Evolutionary conservation across 2,113 vertebrate species (phyloP).

Genomic region (Sapayoa aenigma): DNA sequence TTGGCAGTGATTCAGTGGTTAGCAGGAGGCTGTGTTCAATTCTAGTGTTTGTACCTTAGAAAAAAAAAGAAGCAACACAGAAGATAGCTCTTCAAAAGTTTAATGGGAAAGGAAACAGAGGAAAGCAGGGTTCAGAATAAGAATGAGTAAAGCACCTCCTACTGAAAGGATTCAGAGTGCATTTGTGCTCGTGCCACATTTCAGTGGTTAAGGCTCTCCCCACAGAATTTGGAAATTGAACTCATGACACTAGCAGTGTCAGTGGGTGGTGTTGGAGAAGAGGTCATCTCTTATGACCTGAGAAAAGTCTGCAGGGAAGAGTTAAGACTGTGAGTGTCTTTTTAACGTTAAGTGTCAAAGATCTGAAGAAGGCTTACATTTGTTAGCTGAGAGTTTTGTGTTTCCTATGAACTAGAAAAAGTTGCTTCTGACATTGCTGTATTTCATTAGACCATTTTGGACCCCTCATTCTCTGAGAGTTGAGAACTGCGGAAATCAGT

Average conservation of each 20-base stretch:
- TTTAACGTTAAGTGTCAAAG: not conserved
- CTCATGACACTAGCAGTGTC: not conserved
- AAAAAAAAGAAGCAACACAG: not conserved
- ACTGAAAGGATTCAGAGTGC: not conserved
- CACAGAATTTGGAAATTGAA: not conserved
- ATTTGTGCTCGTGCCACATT: not conserved
- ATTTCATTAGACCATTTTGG: not conserved
- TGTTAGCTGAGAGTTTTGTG: not conserved
- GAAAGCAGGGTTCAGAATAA: not conserved
- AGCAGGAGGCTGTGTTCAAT: not conserved
- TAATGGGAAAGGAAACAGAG: not conserved
- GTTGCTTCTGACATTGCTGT: not conserved
- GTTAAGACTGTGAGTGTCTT: not conserved
- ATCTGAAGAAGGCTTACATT: not conserved
- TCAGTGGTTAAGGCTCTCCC: not conserved
- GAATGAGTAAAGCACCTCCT: not conserved
- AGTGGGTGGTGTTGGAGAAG: not conserved
- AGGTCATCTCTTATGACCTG: constrained; percentile 14
- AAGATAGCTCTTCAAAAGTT: not conserved
- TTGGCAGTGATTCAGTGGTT: not conserved
- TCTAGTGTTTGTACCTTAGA: not conserved
- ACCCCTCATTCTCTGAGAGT: not conserved
- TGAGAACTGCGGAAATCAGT: not conserved
- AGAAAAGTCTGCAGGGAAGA: not conserved
- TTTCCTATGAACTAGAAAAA: not conserved